phyloP scores from a whole-genome alignment of 2,888 invertebrate genomes.

The Agrotis segetum region DNA sequence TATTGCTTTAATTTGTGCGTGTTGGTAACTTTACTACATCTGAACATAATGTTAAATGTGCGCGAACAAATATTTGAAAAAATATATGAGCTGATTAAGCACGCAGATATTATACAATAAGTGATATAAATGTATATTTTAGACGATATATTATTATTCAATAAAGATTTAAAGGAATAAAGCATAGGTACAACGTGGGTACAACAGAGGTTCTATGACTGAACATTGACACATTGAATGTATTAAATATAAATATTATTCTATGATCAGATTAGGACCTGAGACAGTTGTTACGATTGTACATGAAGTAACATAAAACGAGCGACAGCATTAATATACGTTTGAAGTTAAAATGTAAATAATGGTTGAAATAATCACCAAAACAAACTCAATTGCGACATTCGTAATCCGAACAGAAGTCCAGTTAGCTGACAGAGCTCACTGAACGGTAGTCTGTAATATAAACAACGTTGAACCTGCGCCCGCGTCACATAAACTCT shows the following conservation, averaged over 20 bases:
- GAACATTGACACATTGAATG: too few relatives aligned
- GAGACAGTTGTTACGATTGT: too few relatives aligned
- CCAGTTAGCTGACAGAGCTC: neutral
- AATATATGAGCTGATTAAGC: too few relatives aligned
- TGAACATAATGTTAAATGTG: slow-evolving; percentile 11
- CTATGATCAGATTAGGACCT: too few relatives aligned
- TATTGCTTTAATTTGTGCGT: slow-evolving; percentile 21
- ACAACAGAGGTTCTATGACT: too few relatives aligned
- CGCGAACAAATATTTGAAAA: too few relatives aligned
- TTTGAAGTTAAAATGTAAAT: neutral
- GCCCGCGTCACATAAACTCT: slow-evolving; percentile 31
- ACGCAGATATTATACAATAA: neutral
- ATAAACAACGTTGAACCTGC: slow-evolving; percentile 14
- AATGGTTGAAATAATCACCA: neutral
- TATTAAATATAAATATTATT: too few relatives aligned
- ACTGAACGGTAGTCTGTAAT: slow-evolving; percentile 39
- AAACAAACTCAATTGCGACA: slow-evolving; percentile 18
- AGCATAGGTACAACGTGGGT: too few relatives aligned
- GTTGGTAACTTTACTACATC: slow-evolving; percentile 12
- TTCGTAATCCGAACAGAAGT: slow-evolving; percentile 4
- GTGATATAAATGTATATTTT: too few relatives aligned
- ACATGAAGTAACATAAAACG: too few relatives aligned
- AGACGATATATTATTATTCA: too few relatives aligned
- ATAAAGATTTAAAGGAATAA: too few relatives aligned
- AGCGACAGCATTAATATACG: neutral